Evolutionary conservation across 2,888 invertebrate species (phyloP).

Genomic region (Chrysolina haemoptera): DNA sequence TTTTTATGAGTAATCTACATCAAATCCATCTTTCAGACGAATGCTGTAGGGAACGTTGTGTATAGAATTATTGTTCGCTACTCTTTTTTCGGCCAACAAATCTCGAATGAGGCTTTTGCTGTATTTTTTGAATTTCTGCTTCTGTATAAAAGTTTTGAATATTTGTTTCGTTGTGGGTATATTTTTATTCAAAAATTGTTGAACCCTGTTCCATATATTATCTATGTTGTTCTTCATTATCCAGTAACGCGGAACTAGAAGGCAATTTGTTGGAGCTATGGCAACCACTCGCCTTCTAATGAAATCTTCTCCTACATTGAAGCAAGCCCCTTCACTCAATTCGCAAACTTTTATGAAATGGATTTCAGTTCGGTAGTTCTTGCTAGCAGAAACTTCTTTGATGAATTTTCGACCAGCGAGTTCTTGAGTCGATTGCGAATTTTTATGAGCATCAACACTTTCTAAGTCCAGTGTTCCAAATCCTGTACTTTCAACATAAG

Average conservation of each 20-base stretch:
- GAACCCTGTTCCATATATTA: conserved; percentile 78
- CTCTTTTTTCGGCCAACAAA: conserved; percentile 70
- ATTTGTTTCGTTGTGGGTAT: conserved; percentile 74
- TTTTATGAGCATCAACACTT: neutral
- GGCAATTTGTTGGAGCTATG: conserved; percentile 75
- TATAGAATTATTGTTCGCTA: conserved; percentile 73
- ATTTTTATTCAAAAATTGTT: conserved; percentile 74
- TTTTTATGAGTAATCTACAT: conserved; percentile 39
- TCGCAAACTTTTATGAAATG: conserved; percentile 70
- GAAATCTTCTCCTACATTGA: conserved; percentile 79
- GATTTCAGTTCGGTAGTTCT: conserved; percentile 8
- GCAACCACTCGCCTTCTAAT: conserved; percentile 79
- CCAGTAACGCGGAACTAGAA: conserved; percentile 81
- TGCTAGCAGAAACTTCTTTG: neutral
- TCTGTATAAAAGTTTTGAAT: conserved; percentile 72
- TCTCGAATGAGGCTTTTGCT: conserved; percentile 72
- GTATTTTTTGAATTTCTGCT: conserved; percentile 74
- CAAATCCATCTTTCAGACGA: conserved; percentile 71
- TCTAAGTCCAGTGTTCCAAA: conserved; percentile 5
- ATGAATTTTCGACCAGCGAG: neutral
- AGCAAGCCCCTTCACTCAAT: conserved; percentile 75
- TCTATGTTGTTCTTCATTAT: conserved; percentile 77
- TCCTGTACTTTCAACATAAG: neutral
- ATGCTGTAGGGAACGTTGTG: conserved; percentile 79
- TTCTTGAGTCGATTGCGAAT: neutral